Percentiles rank a stretch among this genome's conserved stretches.
Evolutionary conservation across 2,113 vertebrate species (phyloP).

Genomic region (Piprites chloris): DNA sequence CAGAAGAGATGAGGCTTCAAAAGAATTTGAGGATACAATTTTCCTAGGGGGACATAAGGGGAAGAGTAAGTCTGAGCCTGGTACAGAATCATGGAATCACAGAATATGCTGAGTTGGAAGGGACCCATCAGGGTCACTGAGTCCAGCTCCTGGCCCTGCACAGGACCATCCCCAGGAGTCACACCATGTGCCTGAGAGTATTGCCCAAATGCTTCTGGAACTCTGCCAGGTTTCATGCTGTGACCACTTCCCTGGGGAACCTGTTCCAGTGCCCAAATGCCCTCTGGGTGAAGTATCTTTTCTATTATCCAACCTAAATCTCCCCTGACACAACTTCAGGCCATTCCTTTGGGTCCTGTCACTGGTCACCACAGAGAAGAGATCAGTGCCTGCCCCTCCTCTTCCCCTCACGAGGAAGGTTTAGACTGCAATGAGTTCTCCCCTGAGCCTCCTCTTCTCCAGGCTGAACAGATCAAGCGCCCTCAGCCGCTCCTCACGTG

Average conservation of each 20-base stretch:
- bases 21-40: neutral
- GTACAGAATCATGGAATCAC: neutral
- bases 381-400: neutral
- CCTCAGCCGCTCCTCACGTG: fast-evolving
- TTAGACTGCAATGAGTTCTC: fast-evolving
- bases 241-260: neutral
- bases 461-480: neutral
- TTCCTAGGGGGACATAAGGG: neutral
- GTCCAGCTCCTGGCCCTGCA: too few species aligned
- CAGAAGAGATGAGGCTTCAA: neutral
- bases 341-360: fast-evolving
- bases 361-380: neutral
- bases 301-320: neutral
- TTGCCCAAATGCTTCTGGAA: neutral
- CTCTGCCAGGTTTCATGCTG: neutral
- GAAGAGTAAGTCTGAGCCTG: neutral
- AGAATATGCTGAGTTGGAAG: neutral
- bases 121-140: neutral
- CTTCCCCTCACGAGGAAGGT: neutral
- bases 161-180: neutral
- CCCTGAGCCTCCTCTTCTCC: neutral
- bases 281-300: neutral
- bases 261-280: neutral
- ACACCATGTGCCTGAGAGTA: neutral
- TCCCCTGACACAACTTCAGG: neutral